Evolutionary conservation across 2,797 vertebrate species (phyloP), one percentile per base, ranked within the genome.

Genomic region (Schizothorax lantsangensis): DNA sequence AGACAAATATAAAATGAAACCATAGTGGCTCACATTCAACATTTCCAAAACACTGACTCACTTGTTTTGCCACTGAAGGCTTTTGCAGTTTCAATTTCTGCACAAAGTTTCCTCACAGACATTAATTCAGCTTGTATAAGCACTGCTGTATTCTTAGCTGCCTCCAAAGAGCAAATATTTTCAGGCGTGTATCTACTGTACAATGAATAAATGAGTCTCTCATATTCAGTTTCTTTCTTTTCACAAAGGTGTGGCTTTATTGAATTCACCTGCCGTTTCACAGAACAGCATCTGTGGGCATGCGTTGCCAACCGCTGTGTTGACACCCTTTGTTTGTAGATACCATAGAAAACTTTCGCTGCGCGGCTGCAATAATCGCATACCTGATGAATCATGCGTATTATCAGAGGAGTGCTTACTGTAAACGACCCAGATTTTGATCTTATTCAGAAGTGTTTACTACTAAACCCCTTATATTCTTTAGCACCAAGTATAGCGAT

Each of bases 281-380:
- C 30, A 54, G 68, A 43, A 40, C 23, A 40, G 38, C 68, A 49
- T 74, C 75, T 38, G 47, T n/a, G 62, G 66, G 81, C 23, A 89
- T 47, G 77, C 33, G 78, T 87, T 92, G 89, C 89, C 62, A 89
- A 57, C 88, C 21, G 62, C 82, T 84, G 80, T 90, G 89, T 89
- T 90, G 85, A 89, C 17, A 15, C 30, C 54, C 68, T 89, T 49
- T 92, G 89, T 91, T 91, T 89, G 88, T 89, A 83, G 90, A 90
- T 89, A 92, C 90, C 83, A 45, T 85, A 85, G 79, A 81, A 83
- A 85, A 85, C 79, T 30, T 85, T 80, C 72, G 59, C 86, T 66
- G 57, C 77, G n/a, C 9, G 74, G 57, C 69, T 75, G 84, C 17
- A 14, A 33, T 71, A 45, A 86, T 72, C 12, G 11, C 40, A 64